Percentiles rank a stretch among this genome's conserved stretches.
Evolutionary conservation across 2,797 vertebrate genomes (phyloP).

Genomic region (Myotis findleyi): DNA sequence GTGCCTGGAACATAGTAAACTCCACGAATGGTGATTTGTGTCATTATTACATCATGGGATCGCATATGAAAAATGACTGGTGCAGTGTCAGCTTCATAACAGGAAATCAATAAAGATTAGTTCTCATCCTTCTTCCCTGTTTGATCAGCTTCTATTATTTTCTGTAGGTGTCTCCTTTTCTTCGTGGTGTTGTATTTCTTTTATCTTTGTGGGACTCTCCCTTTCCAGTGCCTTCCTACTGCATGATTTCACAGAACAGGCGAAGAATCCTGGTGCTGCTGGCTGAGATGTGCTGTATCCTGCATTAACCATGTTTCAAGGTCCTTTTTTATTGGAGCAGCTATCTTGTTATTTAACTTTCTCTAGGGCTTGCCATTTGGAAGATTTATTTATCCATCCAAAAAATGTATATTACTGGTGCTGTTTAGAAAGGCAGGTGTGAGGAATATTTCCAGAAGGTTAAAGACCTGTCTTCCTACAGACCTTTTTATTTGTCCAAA

Average conservation of each 20-base stretch:
- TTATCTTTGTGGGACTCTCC: not conserved
- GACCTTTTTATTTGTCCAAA: not conserved
- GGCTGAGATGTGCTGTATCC: not conserved
- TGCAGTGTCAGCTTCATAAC: not conserved
- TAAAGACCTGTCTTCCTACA: not conserved
- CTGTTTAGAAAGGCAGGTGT: not conserved
- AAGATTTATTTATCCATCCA: not conserved
- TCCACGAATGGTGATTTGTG: not conserved
- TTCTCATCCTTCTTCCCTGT: not conserved
- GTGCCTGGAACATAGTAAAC: not conserved
- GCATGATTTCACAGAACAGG: not conserved
- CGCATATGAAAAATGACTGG: not conserved
- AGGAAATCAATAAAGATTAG: not conserved
- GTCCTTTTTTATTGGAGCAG: not conserved
- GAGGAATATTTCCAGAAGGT: slow-evolving; percentile 7
- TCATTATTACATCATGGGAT: not conserved
- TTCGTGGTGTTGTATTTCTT: not conserved
- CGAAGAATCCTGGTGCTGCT: not conserved
- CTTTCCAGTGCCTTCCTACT: not conserved
- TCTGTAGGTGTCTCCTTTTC: not conserved
- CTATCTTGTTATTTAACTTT: not conserved
- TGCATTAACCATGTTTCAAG: not conserved
- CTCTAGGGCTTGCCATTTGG: not conserved
- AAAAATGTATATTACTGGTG: not conserved
- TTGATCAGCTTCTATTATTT: not conserved